These are phyloP conservation scores for Tragopan temminckii DNA, from an alignment of 2,797 vertebrate species.

Conservation along the genomic window DNA sequence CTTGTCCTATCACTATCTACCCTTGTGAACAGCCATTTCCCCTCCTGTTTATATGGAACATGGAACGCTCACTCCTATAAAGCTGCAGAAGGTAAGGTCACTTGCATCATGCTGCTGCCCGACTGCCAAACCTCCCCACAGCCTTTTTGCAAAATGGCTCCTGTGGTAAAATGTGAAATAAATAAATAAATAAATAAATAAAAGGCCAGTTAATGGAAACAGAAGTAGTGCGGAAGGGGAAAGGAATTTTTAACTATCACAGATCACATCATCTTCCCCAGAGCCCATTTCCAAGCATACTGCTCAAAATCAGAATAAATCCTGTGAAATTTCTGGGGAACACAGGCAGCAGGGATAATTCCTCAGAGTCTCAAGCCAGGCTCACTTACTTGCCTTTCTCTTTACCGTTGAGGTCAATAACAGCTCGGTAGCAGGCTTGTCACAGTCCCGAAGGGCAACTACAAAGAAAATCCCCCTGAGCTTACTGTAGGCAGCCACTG, in stretches of 20 bases:
- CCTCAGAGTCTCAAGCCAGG: neutral
- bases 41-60: too few species aligned
- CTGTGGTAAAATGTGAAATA: neutral
- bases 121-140: neutral
- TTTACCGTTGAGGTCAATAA: neutral
- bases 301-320: neutral
- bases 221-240: neutral
- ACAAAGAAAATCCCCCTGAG: neutral
- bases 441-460: neutral
- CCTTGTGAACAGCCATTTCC: too few species aligned
- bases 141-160: neutral
- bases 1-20: too few species aligned
- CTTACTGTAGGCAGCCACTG: slow-evolving; percentile 46
- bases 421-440: neutral
- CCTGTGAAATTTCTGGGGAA: neutral
- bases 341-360: neutral
- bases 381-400: neutral
- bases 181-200: neutral
- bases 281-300: neutral
- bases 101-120: neutral
- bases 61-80: neutral
- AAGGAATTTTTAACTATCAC: neutral
- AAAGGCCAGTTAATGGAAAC: neutral
- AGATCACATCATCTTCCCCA: neutral
- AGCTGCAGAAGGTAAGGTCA: neutral